phyloP scores from a whole-genome alignment of 2,797 vertebrate species.

The Triplophysa yarkandensis region DNA sequence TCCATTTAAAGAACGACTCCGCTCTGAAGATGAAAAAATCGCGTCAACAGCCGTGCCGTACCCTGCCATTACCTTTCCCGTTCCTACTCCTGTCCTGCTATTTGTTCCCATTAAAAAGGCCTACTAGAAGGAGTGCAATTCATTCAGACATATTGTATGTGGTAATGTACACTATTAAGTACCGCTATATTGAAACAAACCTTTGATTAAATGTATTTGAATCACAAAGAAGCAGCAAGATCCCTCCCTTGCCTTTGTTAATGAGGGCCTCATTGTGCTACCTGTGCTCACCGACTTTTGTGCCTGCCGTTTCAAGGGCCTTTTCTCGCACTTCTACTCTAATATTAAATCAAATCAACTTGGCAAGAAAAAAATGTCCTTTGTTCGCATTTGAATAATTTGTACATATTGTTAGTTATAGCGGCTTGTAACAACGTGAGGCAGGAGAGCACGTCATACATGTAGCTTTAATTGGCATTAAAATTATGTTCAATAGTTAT shows the following conservation, averaged over 20 bases:
- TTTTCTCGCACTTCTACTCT: constrained; percentile 66
- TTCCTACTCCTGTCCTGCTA: constrained; percentile 72
- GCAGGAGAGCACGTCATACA: background rate
- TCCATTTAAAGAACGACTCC: constrained; percentile 61
- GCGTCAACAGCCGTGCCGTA: constrained; percentile 72
- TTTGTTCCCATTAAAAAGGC: constrained; percentile 67
- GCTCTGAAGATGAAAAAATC: constrained; percentile 68
- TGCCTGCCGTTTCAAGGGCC: constrained; percentile 70
- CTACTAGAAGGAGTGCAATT: constrained; percentile 73
- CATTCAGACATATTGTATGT: constrained; percentile 74
- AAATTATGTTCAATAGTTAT: constrained; percentile 3
- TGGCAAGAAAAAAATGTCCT: constrained; percentile 48
- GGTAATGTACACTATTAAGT: constrained; percentile 83
- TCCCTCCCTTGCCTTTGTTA: constrained; percentile 74
- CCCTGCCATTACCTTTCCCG: constrained; percentile 76
- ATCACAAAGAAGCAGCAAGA: constrained; percentile 84
- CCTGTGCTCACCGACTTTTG: constrained; percentile 75
- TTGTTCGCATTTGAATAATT: constrained; percentile 49
- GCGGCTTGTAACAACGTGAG: constrained; percentile 6
- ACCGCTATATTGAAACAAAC: constrained; percentile 81
- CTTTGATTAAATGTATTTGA: constrained; percentile 86
- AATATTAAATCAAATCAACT: constrained; percentile 73
- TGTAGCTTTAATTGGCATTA: constrained; percentile 5
- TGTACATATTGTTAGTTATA: constrained; percentile 46
- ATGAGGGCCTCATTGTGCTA: constrained; percentile 74